phyloP scores from a whole-genome alignment of 2,797 vertebrate species.

The Hoplostethus mediterraneus region DNA sequence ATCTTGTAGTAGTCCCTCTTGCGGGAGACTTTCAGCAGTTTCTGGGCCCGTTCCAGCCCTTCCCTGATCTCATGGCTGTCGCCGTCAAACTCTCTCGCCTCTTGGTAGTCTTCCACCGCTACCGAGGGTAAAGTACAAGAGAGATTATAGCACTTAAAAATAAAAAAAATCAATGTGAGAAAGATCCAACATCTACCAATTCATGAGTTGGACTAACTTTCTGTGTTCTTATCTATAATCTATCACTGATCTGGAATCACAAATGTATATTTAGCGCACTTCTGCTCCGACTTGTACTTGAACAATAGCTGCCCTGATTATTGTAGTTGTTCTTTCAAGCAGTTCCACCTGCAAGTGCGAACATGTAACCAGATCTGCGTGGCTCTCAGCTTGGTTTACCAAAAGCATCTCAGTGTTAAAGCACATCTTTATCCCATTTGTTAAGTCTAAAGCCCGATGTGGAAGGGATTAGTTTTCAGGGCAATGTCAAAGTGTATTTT shows the following conservation, averaged over 20 bases:
- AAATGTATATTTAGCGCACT: background rate
- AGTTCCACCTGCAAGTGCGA: no score
- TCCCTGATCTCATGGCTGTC: constrained; percentile 85
- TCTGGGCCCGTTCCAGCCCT: constrained; percentile 88
- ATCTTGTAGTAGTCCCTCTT: constrained; percentile 92
- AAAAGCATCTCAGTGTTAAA: no score
- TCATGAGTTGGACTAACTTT: background rate
- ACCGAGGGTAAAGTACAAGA: background rate
- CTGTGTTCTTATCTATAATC: background rate
- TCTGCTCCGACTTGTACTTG: background rate
- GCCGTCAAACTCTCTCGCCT: constrained; percentile 86
- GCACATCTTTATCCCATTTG: no score
- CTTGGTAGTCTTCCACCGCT: constrained; percentile 90
- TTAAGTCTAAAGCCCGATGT: no score
- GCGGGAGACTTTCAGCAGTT: constrained; percentile 86
- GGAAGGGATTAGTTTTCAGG: no score
- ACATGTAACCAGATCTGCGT: no score
- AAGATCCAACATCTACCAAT: background rate
- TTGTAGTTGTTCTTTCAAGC: no score
- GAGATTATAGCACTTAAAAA: background rate
- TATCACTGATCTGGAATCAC: background rate
- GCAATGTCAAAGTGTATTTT: no score
- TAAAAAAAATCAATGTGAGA: background rate
- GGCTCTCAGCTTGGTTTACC: no score
- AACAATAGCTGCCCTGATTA: background rate